Evolutionary conservation across 2,113 vertebrate species (phyloP).

Genomic region (Neotragus moschatus): DNA sequence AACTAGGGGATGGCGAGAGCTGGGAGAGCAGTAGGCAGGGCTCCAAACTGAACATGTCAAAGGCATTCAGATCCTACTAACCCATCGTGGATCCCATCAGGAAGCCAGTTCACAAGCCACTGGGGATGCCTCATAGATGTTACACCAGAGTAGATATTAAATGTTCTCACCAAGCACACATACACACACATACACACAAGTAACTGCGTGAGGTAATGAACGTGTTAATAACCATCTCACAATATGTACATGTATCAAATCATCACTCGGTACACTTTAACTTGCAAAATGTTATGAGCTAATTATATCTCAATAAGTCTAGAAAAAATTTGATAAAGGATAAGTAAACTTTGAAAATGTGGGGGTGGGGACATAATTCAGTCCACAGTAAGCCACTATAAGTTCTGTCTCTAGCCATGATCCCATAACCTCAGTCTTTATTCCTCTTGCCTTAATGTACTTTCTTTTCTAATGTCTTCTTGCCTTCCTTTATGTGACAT

Average conservation of each 20-base stretch:
- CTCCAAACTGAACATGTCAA: not conserved
- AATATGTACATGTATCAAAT: not conserved
- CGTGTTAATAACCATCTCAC: not conserved
- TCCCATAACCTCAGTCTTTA: not conserved
- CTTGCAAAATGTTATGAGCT: not conserved
- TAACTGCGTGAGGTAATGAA: not conserved
- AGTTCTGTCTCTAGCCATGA: not conserved
- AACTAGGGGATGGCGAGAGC: not conserved
- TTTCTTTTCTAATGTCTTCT: not conserved
- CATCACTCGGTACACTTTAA: not conserved
- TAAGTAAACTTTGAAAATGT: not conserved
- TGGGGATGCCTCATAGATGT: not conserved
- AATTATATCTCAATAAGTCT: not conserved
- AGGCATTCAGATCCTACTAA: not conserved
- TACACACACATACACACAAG: not conserved
- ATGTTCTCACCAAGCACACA: not conserved
- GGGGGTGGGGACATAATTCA: not conserved
- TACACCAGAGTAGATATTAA: not conserved
- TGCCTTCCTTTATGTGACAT: not conserved
- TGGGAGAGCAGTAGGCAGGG: not conserved
- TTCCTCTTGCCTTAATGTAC: not conserved
- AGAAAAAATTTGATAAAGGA: not conserved
- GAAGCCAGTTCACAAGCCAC: not conserved
- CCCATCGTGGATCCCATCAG: not conserved
- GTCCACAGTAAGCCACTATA: not conserved